A percentile compares a stretch with the other conserved stretches of the same genome.
Evolutionary conservation across 2,888 invertebrate genomes (phyloP).

Genomic region (Morinoia aosen): DNA sequence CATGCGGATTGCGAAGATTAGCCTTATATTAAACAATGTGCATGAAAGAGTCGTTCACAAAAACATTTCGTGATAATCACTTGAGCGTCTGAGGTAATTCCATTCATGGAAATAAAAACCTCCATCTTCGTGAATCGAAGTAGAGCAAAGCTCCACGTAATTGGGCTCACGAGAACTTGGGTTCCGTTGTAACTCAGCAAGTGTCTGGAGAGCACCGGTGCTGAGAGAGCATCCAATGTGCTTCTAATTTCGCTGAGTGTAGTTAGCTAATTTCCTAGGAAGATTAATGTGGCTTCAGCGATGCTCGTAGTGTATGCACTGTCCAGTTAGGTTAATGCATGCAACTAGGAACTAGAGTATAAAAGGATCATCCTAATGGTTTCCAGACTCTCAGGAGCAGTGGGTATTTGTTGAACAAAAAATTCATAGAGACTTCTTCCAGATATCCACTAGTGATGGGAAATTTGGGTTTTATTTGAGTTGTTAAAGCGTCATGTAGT

Average conservation of each 20-base stretch:
- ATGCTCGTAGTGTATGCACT: neutral
- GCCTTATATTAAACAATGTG: too few relatives aligned
- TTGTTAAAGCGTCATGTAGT: neutral
- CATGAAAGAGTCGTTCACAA: too few relatives aligned
- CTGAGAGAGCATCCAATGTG: neutral
- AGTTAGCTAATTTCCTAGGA: conserved; percentile 36
- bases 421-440: neutral
- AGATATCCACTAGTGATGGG: neutral
- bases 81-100: too few relatives aligned
- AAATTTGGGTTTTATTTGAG: neutral
- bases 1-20: too few relatives aligned
- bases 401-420: neutral
- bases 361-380: neutral
- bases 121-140: neutral
- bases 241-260: conserved; percentile 15
- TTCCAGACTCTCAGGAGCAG: neutral
- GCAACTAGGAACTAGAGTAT: neutral
- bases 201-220: neutral
- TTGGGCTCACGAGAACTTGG: neutral
- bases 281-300: conserved; percentile 32
- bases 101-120: too few relatives aligned
- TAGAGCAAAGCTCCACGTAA: neutral
- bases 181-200: neutral
- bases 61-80: too few relatives aligned
- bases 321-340: neutral